These are phyloP conservation scores for Drosophila pandora DNA, from an alignment of 1,140 invertebrate species.

Conservation along the genomic window DNA sequence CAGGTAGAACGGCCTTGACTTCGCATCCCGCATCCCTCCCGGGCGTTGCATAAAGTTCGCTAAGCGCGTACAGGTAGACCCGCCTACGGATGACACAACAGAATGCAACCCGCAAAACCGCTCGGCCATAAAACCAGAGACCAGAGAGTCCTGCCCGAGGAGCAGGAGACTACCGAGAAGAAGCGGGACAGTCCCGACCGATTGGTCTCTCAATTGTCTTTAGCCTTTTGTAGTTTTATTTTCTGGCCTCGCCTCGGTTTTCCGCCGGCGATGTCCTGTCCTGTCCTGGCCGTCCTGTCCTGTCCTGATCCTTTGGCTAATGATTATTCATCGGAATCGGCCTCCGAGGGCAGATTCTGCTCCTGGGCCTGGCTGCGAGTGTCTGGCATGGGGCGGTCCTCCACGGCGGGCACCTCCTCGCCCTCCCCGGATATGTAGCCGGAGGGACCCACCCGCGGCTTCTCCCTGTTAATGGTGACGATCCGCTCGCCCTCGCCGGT, in stretches of 20 bases:
- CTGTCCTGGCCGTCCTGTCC: too few relatives aligned
- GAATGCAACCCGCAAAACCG: conserved; percentile 68
- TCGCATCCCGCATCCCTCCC: too few relatives aligned
- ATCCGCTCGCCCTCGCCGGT: conserved; percentile 18
- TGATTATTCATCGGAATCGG: conserved; percentile 15
- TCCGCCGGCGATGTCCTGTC: too few relatives aligned
- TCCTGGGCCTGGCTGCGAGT: not conserved
- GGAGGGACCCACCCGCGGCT: not conserved
- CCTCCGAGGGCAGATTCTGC: not conserved
- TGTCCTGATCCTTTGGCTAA: not conserved
- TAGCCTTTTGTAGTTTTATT: conserved; percentile 24
- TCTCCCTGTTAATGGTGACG: not conserved
- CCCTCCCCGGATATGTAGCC: conserved; percentile 14
- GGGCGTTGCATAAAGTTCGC: conserved; percentile 48
- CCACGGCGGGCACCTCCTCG: not conserved
- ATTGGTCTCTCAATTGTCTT: not conserved
- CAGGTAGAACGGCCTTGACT: conserved; percentile 48
- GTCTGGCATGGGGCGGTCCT: not conserved
- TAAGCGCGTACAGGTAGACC: conserved; percentile 60
- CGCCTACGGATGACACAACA: conserved; percentile 58
- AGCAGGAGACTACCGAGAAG: conserved; percentile 24
- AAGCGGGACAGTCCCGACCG: not conserved
- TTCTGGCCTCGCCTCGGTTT: not conserved
- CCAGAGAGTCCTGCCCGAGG: too few relatives aligned
- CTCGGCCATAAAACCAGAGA: conserved; percentile 54